A percentile compares a stretch with the other conserved stretches of the same genome.
Conservation (phyloP, 2,888 invertebrate genomes). For the Drosophila pegasa region DNA sequence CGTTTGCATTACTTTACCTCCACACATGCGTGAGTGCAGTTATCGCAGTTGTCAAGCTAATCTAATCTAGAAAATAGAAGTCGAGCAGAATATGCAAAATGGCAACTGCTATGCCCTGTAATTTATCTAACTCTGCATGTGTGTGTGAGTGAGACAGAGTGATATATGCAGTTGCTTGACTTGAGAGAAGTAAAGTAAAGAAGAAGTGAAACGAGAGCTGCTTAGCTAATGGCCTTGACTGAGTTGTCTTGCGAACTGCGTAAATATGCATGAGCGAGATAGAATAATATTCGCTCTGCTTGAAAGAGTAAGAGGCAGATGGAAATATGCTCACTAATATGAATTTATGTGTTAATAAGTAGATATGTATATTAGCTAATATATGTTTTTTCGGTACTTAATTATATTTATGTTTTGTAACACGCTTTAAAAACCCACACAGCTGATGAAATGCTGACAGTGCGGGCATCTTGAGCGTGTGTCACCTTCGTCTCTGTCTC, state of each 20-base stretch:
- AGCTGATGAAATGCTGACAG: constrained; percentile 27
- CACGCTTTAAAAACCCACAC: constrained; percentile 75
- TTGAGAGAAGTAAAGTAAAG: not conserved
- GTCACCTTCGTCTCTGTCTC: constrained; percentile 54
- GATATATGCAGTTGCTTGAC: not conserved
- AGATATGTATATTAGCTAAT: not conserved
- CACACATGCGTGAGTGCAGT: not conserved
- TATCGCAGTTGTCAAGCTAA: not conserved
- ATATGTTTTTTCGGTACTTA: not conserved
- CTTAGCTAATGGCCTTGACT: not conserved
- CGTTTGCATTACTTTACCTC: not conserved
- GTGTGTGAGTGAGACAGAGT: not conserved
- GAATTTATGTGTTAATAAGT: not conserved
- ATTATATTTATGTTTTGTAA: constrained; percentile 34
- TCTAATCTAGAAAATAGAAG: too few species aligned
- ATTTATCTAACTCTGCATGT: not conserved
- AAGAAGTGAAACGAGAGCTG: not conserved
- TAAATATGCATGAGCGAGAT: not conserved
- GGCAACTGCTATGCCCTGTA: not conserved
- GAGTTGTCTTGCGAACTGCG: not conserved
- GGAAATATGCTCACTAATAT: not conserved
- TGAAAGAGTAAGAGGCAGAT: not conserved
- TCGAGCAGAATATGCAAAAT: too few species aligned
- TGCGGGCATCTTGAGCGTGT: constrained; percentile 72
- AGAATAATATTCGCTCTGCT: not conserved